These are phyloP conservation scores for Elanus axillaris DNA, from an alignment of 2,113 vertebrate species.

Conservation along the genomic window DNA sequence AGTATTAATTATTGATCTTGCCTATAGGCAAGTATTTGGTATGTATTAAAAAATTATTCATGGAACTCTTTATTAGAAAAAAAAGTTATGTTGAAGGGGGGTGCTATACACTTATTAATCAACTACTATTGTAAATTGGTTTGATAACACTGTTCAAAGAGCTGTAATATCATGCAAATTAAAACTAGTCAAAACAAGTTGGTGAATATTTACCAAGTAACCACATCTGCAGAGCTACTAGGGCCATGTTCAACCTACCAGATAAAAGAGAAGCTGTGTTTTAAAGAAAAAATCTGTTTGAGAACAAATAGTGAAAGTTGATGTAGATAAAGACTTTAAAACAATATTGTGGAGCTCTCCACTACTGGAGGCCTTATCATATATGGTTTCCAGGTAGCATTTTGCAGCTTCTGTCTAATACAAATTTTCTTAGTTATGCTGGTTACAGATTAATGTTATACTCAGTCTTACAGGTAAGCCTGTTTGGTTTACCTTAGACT, in stretches of 20 bases:
- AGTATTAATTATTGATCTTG: background rate
- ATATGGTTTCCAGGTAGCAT: background rate
- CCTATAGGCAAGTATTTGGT: background rate
- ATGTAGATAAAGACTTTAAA: background rate
- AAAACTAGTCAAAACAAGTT: background rate
- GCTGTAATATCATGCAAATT: background rate
- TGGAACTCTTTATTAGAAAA: background rate
- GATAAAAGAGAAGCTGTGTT: background rate
- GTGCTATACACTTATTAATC: background rate
- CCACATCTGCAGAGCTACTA: background rate
- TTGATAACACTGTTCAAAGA: background rate
- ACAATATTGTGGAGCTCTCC: background rate
- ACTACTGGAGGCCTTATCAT: background rate
- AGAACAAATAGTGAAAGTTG: background rate
- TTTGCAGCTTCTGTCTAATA: background rate
- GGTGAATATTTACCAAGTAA: background rate
- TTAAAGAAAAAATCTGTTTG: background rate
- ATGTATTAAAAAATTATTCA: background rate
- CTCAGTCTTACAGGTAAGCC: background rate
- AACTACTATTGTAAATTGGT: background rate
- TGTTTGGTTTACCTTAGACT: background rate
- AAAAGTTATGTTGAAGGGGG: background rate
- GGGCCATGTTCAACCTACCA: background rate
- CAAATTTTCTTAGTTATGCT: background rate
- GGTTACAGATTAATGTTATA: background rate